Evolutionary conservation across 2,888 invertebrate genomes (phyloP).

Genomic region (Acanthosepion lycidas): DNA sequence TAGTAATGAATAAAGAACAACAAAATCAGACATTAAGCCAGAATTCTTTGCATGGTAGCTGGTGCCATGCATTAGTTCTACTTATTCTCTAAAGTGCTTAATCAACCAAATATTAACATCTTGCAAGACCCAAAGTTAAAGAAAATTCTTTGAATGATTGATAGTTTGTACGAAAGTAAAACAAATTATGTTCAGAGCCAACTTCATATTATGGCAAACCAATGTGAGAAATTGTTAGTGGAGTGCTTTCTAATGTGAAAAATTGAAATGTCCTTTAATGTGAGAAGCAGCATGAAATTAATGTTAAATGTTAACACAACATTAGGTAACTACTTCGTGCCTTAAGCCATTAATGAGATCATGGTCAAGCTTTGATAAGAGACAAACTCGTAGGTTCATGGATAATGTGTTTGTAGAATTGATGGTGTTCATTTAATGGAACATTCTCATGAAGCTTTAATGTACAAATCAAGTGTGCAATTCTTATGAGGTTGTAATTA

Average conservation of each 20-base stretch:
- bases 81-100: not conserved
- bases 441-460: not conserved
- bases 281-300: constrained; percentile 33
- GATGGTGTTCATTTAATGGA: not conserved
- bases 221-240: not conserved
- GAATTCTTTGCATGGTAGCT: not conserved
- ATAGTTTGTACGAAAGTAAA: not conserved
- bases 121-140: not conserved
- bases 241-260: not conserved
- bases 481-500: not conserved
- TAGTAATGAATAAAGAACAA: constrained; percentile 18
- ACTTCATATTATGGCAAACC: not conserved
- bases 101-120: not conserved
- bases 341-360: not conserved
- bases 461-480: not conserved
- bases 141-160: not conserved
- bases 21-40: not conserved
- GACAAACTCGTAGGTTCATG: not conserved
- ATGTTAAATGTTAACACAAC: not conserved
- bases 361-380: not conserved
- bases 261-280: not conserved
- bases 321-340: not conserved
- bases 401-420: not conserved
- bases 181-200: not conserved
- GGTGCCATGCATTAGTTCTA: not conserved